These are phyloP conservation scores for Alviniconcha strummeri DNA, from an alignment of 2,888 invertebrate genomes.

Conservation along the genomic window DNA sequence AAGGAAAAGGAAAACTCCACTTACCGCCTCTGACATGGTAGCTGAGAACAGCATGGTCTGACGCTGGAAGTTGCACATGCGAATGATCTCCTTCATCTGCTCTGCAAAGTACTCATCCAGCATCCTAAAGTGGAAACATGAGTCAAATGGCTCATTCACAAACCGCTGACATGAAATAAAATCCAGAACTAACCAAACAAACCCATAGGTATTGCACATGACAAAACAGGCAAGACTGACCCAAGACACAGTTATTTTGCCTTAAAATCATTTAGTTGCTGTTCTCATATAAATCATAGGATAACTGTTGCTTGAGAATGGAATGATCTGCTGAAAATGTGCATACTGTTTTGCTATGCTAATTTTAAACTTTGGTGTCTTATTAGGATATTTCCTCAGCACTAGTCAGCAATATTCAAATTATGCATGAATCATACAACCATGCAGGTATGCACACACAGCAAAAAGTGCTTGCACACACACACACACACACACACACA, in stretches of 20 bases:
- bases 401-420: no score
- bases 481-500: not conserved
- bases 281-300: not conserved
- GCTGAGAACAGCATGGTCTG: constrained; percentile 99
- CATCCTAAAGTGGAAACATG: constrained; percentile 80
- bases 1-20: constrained; percentile 5
- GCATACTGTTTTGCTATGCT: not conserved
- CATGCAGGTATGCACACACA: no score
- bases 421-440: no score
- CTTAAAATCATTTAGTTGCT: not conserved
- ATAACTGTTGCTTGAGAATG: not conserved
- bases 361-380: not conserved
- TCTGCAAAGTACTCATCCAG: constrained; percentile 98
- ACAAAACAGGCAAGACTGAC: not conserved
- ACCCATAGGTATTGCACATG: not conserved
- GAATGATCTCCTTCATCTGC: constrained; percentile 98
- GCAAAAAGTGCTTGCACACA: not conserved
- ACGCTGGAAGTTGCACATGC: constrained; percentile 90
- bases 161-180: no score
- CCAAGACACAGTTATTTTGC: not conserved
- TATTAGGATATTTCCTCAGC: not conserved
- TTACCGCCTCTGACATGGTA: constrained; percentile 98
- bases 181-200: no score
- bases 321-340: not conserved
- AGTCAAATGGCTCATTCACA: not conserved